Conservation (phyloP, 2,113 vertebrate species). For the Procavia capensis region DNA sequence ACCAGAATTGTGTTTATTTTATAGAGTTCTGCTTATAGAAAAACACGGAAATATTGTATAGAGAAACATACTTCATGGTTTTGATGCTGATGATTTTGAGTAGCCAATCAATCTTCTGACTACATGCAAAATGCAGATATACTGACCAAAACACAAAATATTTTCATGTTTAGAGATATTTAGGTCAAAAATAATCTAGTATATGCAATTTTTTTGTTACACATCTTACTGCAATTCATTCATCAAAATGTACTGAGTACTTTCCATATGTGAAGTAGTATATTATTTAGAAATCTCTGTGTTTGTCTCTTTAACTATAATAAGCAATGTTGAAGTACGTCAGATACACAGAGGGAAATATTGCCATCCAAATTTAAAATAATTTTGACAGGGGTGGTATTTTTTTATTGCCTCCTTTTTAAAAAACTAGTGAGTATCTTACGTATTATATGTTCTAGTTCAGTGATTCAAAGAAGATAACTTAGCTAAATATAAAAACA, state of each 20-base stretch:
- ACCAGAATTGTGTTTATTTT: slow-evolving; percentile 46
- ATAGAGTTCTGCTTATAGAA: slow-evolving; percentile 71
- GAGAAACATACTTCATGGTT: background rate
- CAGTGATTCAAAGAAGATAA: background rate
- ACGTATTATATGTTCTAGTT: background rate
- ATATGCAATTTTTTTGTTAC: background rate
- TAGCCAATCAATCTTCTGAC: slow-evolving; percentile 30
- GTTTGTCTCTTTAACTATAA: background rate
- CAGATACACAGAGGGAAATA: background rate
- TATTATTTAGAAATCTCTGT: background rate
- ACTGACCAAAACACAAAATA: background rate
- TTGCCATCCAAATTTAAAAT: background rate
- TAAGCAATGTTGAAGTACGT: background rate
- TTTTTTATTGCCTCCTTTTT: background rate
- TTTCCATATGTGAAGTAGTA: background rate
- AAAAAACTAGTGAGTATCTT: background rate
- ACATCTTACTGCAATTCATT: background rate
- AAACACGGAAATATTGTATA: background rate
- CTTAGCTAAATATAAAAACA: background rate
- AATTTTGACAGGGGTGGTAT: background rate
- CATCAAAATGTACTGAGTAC: background rate
- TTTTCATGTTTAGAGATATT: background rate
- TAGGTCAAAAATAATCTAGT: background rate
- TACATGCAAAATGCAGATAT: background rate
- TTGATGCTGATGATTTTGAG: slow-evolving; percentile 20